Evolutionary conservation across 2,797 vertebrate genomes (phyloP).

Genomic region (Falco novaeseelandiae): DNA sequence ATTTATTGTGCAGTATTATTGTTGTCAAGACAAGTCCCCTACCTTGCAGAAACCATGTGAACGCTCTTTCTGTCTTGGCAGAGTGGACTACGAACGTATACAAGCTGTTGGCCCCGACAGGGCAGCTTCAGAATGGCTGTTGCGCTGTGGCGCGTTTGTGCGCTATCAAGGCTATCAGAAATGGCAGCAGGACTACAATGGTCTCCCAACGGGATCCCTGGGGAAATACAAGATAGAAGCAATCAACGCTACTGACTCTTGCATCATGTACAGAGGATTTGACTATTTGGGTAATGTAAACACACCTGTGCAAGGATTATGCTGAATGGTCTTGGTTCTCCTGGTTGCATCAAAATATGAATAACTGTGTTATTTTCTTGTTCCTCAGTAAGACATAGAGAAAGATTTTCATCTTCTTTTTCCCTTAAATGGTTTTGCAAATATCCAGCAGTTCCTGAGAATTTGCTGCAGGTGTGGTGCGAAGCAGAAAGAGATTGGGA

Average conservation of each 20-base stretch:
- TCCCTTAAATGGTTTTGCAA: not conserved
- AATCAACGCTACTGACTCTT: slow-evolving; percentile 92
- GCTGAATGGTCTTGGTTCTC: accelerated
- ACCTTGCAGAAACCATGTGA: accelerated
- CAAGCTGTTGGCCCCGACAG: slow-evolving; percentile 87
- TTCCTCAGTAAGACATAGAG: not conserved
- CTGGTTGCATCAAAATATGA: accelerated
- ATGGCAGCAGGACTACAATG: slow-evolving; percentile 94
- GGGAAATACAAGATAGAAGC: slow-evolving; percentile 89
- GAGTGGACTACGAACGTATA: slow-evolving; percentile 93
- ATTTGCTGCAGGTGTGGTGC: not conserved
- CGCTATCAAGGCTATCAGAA: slow-evolving; percentile 87
- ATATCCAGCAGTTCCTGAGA: not conserved
- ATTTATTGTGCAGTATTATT: not conserved
- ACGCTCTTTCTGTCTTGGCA: slow-evolving; percentile 50
- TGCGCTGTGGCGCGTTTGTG: slow-evolving; percentile 92
- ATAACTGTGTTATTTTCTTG: accelerated
- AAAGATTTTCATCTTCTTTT: not conserved
- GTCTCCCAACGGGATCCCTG: slow-evolving; percentile 86
- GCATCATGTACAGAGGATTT: slow-evolving; percentile 94
- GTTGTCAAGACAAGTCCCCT: not conserved
- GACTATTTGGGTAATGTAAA: slow-evolving; percentile 86
- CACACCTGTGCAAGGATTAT: not conserved
- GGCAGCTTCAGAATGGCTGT: slow-evolving; percentile 94
- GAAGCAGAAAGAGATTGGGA: not conserved